These are phyloP conservation scores for Microctenopoma stevenorrisi DNA, from an alignment of 2,797 vertebrate genomes.

Conservation along the genomic window DNA sequence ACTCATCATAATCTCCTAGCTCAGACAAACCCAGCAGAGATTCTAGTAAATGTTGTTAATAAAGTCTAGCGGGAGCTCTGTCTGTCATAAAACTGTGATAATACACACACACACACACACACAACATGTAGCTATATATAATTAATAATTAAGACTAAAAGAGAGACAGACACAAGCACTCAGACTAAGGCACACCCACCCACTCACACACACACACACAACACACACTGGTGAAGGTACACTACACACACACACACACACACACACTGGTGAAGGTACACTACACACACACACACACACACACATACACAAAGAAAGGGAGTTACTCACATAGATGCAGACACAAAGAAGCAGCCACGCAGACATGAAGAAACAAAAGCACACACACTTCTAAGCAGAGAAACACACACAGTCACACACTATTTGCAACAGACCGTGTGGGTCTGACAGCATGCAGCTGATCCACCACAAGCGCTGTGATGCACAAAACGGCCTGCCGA, in stretches of 20 bases:
- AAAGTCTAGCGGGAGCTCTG: conserved; percentile 59
- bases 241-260: too few species aligned
- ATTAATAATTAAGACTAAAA: too few species aligned
- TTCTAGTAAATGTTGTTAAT: conserved; percentile 66
- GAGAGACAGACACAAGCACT: background rate
- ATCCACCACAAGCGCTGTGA: conserved; percentile 29
- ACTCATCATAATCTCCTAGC: conserved; percentile 55
- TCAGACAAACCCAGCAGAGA: conserved; percentile 53
- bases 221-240: too few species aligned
- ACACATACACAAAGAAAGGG: conserved; percentile 12
- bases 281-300: background rate
- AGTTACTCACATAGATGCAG: conserved; percentile 41
- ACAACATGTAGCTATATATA: background rate
- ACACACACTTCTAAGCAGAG: conserved; percentile 40
- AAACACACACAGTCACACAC: conserved; percentile 26
- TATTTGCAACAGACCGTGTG: conserved; percentile 44
- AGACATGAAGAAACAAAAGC: conserved; percentile 44
- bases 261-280: too few species aligned
- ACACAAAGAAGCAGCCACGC: conserved; percentile 45
- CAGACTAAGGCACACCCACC: background rate
- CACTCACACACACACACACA: too few species aligned
- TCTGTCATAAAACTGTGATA: conserved; percentile 33
- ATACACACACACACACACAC: background rate
- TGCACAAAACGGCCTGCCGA: conserved; percentile 31
- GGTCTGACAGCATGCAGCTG: conserved; percentile 49